Percentiles rank a stretch among this genome's conserved stretches.
Evolutionary conservation across 2,888 invertebrate species (phyloP).

Genomic region (Caenorhabditis virilis): DNA sequence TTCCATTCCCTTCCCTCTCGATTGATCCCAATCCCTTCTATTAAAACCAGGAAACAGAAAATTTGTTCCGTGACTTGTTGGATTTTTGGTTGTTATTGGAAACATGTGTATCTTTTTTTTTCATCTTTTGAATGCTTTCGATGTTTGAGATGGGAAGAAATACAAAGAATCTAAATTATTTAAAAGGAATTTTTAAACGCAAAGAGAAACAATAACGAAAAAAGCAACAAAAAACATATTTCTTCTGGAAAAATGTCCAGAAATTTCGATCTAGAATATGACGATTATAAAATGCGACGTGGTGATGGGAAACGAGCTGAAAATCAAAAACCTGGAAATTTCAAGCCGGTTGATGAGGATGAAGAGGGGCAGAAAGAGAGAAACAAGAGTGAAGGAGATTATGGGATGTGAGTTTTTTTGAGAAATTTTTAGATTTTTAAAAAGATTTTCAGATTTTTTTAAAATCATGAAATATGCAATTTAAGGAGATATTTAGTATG

Average conservation of each 20-base stretch:
- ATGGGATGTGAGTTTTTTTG: conserved; percentile 24
- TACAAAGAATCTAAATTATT: no score
- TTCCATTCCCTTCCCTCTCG: no score
- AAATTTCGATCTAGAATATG: conserved; percentile 43
- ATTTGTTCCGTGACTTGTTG: not conserved
- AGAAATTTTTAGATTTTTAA: not conserved
- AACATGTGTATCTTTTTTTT: not conserved
- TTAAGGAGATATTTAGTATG: no score
- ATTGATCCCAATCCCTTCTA: no score
- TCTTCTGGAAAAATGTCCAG: conserved; percentile 6
- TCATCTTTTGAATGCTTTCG: conserved; percentile 16
- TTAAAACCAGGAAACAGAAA: no score
- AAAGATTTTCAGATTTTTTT: not conserved
- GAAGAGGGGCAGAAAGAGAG: conserved; percentile 20
- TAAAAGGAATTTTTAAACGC: no score
- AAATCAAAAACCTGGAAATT: conserved; percentile 12
- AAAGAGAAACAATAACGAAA: conserved; percentile 9
- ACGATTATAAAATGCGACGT: conserved; percentile 38
- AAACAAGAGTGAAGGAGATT: conserved; percentile 16
- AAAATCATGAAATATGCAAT: no score
- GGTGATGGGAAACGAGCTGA: conserved; percentile 24
- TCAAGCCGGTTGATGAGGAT: conserved; percentile 22
- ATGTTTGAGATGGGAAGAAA: no score
- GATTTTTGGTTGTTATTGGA: not conserved
- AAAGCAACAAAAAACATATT: not conserved